Evolutionary conservation across 1,140 invertebrate genomes (phyloP).

Genomic region (Bombyx mori): DNA sequence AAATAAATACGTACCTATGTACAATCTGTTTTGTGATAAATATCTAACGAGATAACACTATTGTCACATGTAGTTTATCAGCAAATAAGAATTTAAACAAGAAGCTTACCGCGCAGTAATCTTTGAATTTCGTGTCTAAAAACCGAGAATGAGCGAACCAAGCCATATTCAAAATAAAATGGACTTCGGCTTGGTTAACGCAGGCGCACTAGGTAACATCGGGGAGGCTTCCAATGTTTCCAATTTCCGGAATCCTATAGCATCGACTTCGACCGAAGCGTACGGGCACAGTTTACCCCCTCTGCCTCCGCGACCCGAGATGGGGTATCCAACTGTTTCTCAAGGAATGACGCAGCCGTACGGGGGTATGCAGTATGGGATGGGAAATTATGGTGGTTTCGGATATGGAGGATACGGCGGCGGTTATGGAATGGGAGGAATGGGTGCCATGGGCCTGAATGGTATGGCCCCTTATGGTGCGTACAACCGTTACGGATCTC

Average conservation of each 20-base stretch:
- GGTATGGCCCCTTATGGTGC: slow-evolving; percentile 42
- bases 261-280: slow-evolving; percentile 26
- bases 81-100: slow-evolving; percentile 6
- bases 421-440: slow-evolving; percentile 41
- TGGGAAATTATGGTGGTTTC: slow-evolving; percentile 37
- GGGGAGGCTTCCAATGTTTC: slow-evolving; percentile 23
- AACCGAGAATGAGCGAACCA: slow-evolving; percentile 5
- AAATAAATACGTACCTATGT: neutral
- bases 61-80: slow-evolving; percentile 12
- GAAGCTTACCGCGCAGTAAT: slow-evolving; percentile 2
- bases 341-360: slow-evolving; percentile 19
- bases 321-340: slow-evolving; percentile 30
- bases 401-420: slow-evolving; percentile 27
- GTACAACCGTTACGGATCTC: slow-evolving; percentile 59
- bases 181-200: slow-evolving; percentile 39
- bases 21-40: neutral
- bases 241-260: slow-evolving; percentile 30
- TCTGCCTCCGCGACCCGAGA: slow-evolving; percentile 49
- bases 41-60: neutral
- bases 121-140: slow-evolving; percentile 3
- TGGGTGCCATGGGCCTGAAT: slow-evolving; percentile 31
- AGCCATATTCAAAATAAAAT: slow-evolving; percentile 19
- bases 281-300: slow-evolving; percentile 25
- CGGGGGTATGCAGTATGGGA: slow-evolving; percentile 19
- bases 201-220: slow-evolving; percentile 16